Conservation (phyloP, 2,113 vertebrate genomes). For the Festucalex cinctus region DNA sequence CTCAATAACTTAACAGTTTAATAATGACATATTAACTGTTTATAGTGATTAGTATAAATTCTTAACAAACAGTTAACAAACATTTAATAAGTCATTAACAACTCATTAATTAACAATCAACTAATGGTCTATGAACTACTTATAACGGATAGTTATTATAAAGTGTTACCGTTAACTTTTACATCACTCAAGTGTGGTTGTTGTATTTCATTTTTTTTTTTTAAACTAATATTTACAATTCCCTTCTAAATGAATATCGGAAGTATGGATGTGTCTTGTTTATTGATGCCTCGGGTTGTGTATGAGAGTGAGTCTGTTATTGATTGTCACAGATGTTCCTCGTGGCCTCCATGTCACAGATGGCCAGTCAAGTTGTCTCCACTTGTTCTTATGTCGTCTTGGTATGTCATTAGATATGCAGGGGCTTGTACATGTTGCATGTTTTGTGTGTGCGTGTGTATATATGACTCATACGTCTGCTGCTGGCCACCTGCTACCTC, state of each 20-base stretch:
- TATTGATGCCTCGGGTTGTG: slow-evolving; percentile 2
- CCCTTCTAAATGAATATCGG: not conserved
- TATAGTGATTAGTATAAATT: too few species aligned
- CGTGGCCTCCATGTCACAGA: slow-evolving; percentile 48
- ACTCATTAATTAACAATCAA: too few species aligned
- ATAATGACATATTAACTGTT: too few species aligned
- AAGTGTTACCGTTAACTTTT: too few species aligned
- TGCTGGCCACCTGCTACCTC: slow-evolving; percentile 62
- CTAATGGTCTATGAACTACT: too few species aligned
- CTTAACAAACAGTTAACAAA: too few species aligned
- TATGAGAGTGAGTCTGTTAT: slow-evolving; percentile 31
- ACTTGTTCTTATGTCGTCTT: slow-evolving; percentile 42
- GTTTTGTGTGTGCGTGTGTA: slow-evolving; percentile 23
- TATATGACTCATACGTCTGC: slow-evolving; percentile 29
- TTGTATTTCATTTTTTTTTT: not conserved
- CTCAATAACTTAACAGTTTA: too few species aligned
- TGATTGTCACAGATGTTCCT: slow-evolving; percentile 48
- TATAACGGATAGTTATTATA: too few species aligned
- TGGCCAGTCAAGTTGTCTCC: slow-evolving; percentile 47
- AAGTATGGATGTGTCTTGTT: not conserved
- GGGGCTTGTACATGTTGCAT: slow-evolving; percentile 33
- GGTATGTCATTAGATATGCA: slow-evolving; percentile 62
- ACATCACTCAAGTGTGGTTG: not conserved
- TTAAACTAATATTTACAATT: not conserved
- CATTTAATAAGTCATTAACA: too few species aligned